A percentile compares a stretch with the other conserved stretches of the same genome.
Conservation (phyloP, 2,888 invertebrate species). For the Melanostoma mellinum region DNA sequence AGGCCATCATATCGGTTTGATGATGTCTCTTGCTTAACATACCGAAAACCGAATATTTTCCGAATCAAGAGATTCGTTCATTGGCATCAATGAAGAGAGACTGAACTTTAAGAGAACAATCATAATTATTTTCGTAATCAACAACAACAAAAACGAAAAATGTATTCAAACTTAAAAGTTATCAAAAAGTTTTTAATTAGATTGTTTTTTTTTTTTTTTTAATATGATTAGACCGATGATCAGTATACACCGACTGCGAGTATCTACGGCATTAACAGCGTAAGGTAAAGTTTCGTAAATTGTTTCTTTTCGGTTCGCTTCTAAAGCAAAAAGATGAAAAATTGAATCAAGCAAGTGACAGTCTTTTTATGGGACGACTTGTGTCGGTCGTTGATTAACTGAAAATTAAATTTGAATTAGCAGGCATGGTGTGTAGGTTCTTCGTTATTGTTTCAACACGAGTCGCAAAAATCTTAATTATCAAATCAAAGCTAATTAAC, state of each 20-base stretch:
- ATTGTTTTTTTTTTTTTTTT: background rate
- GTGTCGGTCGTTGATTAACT: too few species aligned
- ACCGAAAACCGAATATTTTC: slow-evolving; percentile 22
- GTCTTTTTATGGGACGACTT: too few species aligned
- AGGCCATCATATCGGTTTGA: background rate
- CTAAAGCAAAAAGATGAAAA: too few species aligned
- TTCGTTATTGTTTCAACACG: too few species aligned
- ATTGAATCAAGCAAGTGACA: too few species aligned
- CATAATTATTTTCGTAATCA: slow-evolving; percentile 2
- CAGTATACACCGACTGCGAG: background rate
- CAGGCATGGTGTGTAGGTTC: too few species aligned
- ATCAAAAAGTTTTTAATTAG: slow-evolving; percentile 20
- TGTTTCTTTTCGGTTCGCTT: too few species aligned
- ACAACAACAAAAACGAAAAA: slow-evolving; percentile 3
- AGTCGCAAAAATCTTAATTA: too few species aligned
- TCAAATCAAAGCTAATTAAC: too few species aligned
- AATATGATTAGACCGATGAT: background rate
- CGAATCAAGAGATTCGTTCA: slow-evolving; percentile 65
- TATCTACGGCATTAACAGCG: too few species aligned
- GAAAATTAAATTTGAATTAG: too few species aligned
- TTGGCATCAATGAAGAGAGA: slow-evolving; percentile 36
- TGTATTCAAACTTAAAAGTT: background rate
- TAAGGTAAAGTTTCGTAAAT: too few species aligned
- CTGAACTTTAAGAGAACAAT: background rate
- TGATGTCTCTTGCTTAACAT: slow-evolving; percentile 13